Percentiles rank a stretch among this genome's conserved stretches.
These are phyloP conservation scores for Endomychus coccineus DNA, from an alignment of 2,888 invertebrate species.

Conservation along the genomic window DNA sequence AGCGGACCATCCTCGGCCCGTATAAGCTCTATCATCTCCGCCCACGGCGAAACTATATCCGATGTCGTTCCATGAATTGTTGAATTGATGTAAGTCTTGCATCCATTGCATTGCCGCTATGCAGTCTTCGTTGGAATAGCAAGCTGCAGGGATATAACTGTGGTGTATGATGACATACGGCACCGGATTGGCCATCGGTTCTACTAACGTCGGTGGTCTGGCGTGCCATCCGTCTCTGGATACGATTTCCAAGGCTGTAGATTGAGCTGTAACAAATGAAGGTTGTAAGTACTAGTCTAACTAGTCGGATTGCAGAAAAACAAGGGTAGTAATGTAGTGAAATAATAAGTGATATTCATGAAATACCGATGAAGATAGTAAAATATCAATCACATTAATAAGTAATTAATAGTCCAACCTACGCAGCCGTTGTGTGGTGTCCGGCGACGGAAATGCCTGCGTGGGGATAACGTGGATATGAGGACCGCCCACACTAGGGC, in stretches of 20 bases:
- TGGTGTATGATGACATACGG: conserved; percentile 67
- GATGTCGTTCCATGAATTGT: conserved; percentile 60
- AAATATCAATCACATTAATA: no score
- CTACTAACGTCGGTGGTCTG: conserved; percentile 41
- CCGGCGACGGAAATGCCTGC: no score
- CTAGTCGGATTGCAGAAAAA: no score
- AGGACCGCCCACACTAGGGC: no score
- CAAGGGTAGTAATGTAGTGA: no score
- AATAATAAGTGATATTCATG: no score
- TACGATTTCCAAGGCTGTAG: conserved; percentile 29
- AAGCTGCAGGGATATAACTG: conserved; percentile 57
- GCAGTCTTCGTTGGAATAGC: conserved; percentile 50
- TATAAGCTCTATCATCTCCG: conserved; percentile 63
- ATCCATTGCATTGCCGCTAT: conserved; percentile 54
- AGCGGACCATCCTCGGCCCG: conserved; percentile 62
- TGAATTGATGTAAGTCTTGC: conserved; percentile 56
- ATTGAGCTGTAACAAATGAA: no score
- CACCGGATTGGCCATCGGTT: conserved; percentile 50
- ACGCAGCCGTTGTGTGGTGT: no score
- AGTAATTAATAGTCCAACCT: no score
- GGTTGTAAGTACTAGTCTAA: no score
- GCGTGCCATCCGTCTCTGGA: conserved; percentile 56
- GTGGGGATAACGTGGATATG: no score
- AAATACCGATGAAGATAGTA: no score
- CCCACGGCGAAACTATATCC: conserved; percentile 67